These are phyloP conservation scores for Phyllostomus discolor DNA, from an alignment of 2,113 vertebrate species.

Conservation along the genomic window DNA sequence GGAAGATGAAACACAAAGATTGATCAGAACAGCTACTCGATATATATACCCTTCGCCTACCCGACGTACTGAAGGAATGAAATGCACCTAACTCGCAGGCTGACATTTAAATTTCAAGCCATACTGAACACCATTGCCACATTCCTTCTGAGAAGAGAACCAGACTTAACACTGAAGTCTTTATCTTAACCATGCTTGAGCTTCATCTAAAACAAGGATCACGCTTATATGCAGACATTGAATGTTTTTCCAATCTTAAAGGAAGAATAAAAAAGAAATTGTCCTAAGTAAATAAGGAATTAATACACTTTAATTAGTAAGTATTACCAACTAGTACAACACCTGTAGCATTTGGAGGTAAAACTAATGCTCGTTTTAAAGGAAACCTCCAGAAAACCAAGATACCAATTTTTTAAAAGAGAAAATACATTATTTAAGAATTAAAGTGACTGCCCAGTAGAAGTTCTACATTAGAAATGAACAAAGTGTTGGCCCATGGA, in stretches of 20 bases:
- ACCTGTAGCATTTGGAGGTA: not conserved
- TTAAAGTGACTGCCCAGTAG: not conserved
- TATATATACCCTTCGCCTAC: not conserved
- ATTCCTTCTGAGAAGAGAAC: not conserved
- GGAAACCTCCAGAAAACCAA: not conserved
- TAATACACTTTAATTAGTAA: not conserved
- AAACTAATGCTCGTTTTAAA: not conserved
- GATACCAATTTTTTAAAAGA: not conserved
- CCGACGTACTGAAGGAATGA: not conserved
- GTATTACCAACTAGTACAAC: not conserved
- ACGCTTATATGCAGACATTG: not conserved
- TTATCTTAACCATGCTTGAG: not conserved
- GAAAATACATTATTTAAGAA: not conserved
- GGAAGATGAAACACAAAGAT: not conserved
- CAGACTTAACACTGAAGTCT: not conserved
- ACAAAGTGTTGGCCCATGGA: not conserved
- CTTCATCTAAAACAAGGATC: not conserved
- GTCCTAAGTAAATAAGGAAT: not conserved
- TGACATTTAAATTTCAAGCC: slow-evolving; percentile 31
- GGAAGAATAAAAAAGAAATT: not conserved
- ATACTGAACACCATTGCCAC: not conserved
- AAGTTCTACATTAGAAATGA: not conserved
- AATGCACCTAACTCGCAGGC: not conserved
- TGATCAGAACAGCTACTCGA: not conserved
- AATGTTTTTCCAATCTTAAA: not conserved